A percentile compares a stretch with the other conserved stretches of the same genome.
phyloP scores from a whole-genome alignment of 2,888 invertebrate genomes.

The Troides helena region DNA sequence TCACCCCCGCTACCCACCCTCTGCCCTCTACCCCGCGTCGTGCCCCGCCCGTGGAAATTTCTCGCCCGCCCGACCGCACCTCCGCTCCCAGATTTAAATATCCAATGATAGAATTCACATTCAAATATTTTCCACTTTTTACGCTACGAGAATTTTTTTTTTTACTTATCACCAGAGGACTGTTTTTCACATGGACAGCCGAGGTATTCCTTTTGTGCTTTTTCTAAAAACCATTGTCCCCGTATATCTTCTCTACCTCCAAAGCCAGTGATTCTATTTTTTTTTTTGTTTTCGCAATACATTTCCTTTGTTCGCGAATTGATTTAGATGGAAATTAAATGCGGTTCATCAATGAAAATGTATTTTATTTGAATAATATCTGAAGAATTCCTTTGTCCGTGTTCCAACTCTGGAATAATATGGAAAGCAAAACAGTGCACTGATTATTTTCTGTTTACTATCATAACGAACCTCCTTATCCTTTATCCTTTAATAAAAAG shows the following conservation, averaged over 20 bases:
- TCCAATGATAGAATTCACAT: constrained; percentile 79
- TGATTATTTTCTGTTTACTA: too few relatives aligned
- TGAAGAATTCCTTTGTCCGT: background rate
- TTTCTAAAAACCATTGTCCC: constrained; percentile 33
- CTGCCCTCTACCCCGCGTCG: constrained; percentile 26
- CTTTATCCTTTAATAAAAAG: too few relatives aligned
- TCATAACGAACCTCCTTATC: too few relatives aligned
- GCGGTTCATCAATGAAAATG: background rate
- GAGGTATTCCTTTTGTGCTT: constrained; percentile 24
- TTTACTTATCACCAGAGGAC: constrained; percentile 35
- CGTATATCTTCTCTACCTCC: constrained; percentile 29
- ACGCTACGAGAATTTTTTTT: constrained; percentile 57
- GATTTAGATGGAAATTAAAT: constrained; percentile 2
- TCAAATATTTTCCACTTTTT: constrained; percentile 64
- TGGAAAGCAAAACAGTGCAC: too few relatives aligned
- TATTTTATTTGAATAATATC: background rate
- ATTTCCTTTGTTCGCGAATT: constrained; percentile 27
- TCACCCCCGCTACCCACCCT: constrained; percentile 28
- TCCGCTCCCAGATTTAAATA: constrained; percentile 70
- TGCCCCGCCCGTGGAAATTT: constrained; percentile 52
- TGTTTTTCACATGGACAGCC: constrained; percentile 23
- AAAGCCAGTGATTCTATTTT: constrained; percentile 31
- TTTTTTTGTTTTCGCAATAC: constrained; percentile 18
- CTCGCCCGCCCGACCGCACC: constrained; percentile 62
- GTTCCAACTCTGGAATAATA: background rate